Percentiles rank a stretch among this genome's conserved stretches.
Evolutionary conservation across 2,888 invertebrate species (phyloP).

Genomic region (Dorcus hopei): DNA sequence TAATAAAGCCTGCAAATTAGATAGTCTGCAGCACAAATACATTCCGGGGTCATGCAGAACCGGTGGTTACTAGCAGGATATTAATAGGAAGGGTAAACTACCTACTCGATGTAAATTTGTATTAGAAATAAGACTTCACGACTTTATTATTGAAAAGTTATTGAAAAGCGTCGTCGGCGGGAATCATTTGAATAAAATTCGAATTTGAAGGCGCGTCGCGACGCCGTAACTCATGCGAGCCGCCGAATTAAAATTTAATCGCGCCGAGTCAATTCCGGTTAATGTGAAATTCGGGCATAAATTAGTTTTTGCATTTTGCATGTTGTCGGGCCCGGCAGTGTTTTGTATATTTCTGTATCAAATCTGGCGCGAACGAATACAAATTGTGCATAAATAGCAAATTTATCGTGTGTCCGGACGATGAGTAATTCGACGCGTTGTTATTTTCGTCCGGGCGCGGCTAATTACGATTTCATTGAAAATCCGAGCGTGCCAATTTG

Average conservation of each 20-base stretch:
- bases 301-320: not conserved
- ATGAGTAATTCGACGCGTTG: too few relatives aligned
- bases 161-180: not conserved
- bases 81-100: not conserved
- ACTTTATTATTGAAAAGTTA: not conserved
- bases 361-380: conserved; percentile 4
- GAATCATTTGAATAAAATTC: not conserved
- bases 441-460: too few relatives aligned
- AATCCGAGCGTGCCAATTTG: too few relatives aligned
- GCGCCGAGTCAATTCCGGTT: not conserved
- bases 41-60: not conserved
- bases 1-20: too few relatives aligned
- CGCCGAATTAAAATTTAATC: conserved; percentile 1
- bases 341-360: not conserved
- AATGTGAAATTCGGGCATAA: not conserved
- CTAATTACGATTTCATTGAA: too few relatives aligned
- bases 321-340: not conserved
- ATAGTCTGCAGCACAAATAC: too few relatives aligned
- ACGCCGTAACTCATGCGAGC: not conserved
- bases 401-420: not conserved
- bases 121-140: not conserved
- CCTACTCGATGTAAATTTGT: not conserved
- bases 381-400: conserved; percentile 9
- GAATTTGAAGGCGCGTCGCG: not conserved
- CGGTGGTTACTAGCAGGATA: not conserved